These are phyloP conservation scores for Moxostoma hubbsi DNA, from an alignment of 2,797 vertebrate genomes.

Conservation along the genomic window DNA sequence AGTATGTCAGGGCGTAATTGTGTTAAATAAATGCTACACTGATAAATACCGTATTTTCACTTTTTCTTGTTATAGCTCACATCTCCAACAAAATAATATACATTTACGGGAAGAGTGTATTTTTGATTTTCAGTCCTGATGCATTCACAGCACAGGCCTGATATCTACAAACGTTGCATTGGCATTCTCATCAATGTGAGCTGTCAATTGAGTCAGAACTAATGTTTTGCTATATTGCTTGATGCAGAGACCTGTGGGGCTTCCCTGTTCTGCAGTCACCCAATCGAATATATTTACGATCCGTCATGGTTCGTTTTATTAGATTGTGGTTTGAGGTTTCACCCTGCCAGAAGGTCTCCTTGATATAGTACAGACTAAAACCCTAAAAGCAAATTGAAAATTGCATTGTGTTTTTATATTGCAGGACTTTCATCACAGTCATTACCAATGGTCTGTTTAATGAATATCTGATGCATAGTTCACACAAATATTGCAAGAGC, in stretches of 20 bases:
- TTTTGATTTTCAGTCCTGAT: slow-evolving; percentile 24
- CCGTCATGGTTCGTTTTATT: slow-evolving; percentile 56
- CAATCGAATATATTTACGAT: slow-evolving; percentile 61
- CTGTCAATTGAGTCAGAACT: slow-evolving; percentile 39
- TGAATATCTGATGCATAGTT: no score
- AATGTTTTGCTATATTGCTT: slow-evolving; percentile 48
- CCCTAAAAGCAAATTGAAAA: slow-evolving; percentile 3
- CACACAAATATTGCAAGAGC: no score
- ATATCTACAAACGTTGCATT: slow-evolving; percentile 44
- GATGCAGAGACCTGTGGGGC: slow-evolving; percentile 22
- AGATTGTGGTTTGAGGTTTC: slow-evolving; percentile 58
- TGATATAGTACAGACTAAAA: slow-evolving; percentile 27
- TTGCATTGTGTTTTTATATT: neutral
- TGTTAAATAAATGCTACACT: no score
- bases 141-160: slow-evolving; percentile 9
- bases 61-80: no score
- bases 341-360: slow-evolving; percentile 44
- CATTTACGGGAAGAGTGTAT: neutral
- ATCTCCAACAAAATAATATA: neutral
- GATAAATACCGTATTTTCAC: no score
- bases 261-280: slow-evolving; percentile 49
- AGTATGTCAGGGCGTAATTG: no score
- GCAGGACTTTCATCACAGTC: neutral
- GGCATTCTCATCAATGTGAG: slow-evolving; percentile 36
- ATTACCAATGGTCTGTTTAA: no score